A percentile compares a stretch with the other conserved stretches of the same genome.
Evolutionary conservation across 1,140 invertebrate species (phyloP).

Genomic region (Lysiphlebus fabarum): DNA sequence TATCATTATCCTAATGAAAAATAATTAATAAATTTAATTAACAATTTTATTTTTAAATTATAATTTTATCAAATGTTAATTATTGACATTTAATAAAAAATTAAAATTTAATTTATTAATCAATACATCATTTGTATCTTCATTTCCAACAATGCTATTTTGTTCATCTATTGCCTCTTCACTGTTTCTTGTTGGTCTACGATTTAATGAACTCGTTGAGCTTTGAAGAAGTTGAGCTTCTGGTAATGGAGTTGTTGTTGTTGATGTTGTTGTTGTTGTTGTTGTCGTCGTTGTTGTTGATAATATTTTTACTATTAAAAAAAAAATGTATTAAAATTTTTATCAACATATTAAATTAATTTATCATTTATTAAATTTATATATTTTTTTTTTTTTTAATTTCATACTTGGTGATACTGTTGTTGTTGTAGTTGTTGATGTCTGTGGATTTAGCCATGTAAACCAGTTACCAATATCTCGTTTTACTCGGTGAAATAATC

Average conservation of each 20-base stretch:
- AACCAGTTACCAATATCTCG: slow-evolving; percentile 28
- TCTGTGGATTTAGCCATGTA: background rate
- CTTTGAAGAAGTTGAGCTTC: background rate
- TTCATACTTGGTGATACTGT: background rate
- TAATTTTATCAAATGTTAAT: no score
- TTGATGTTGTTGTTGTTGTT: slow-evolving; percentile 6
- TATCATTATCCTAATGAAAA: slow-evolving; percentile 25
- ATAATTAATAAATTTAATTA: background rate
- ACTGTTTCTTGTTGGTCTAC: slow-evolving; percentile 12
- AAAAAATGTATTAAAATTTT: background rate
- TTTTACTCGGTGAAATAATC: slow-evolving; percentile 41
- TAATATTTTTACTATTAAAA: background rate
- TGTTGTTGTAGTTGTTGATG: slow-evolving; percentile 18
- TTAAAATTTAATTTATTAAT: slow-evolving; percentile 9
- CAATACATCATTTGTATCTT: slow-evolving; percentile 20
- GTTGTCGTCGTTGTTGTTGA: background rate
- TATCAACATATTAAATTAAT: background rate
- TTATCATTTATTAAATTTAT: background rate
- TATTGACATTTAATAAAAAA: no score
- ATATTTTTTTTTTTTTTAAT: background rate
- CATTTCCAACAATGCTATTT: slow-evolving; percentile 26
- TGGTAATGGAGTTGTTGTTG: background rate
- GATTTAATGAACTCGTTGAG: background rate
- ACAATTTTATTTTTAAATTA: background rate
- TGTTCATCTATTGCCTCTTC: slow-evolving; percentile 15